Evolutionary conservation across 2,888 invertebrate species (phyloP).

Genomic region (Melitaea athalia): DNA sequence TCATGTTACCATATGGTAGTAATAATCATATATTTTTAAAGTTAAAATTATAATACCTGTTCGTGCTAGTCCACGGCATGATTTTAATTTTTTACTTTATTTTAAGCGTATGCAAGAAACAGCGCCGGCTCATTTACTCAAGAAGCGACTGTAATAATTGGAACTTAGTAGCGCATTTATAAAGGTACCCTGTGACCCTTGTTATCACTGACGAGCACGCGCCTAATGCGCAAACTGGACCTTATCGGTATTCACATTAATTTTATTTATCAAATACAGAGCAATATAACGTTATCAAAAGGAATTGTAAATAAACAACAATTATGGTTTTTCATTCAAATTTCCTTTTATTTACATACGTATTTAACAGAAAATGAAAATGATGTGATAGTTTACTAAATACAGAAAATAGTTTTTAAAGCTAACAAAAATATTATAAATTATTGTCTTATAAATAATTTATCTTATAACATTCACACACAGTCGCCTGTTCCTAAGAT

Average conservation of each 20-base stretch:
- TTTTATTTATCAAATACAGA: slow-evolving; percentile 38
- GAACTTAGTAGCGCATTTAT: slow-evolving; percentile 58
- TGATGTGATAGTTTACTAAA: neutral
- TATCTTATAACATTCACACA: too few species aligned
- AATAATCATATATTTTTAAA: neutral
- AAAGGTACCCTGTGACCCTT: slow-evolving; percentile 69
- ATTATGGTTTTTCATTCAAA: slow-evolving; percentile 13
- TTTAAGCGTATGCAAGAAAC: slow-evolving; percentile 72
- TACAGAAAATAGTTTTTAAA: too few species aligned
- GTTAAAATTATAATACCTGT: slow-evolving; percentile 59
- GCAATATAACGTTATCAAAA: slow-evolving; percentile 34
- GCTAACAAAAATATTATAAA: too few species aligned
- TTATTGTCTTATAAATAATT: too few species aligned
- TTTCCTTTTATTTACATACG: neutral
- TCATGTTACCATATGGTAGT: too few species aligned
- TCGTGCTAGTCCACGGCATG: slow-evolving; percentile 79
- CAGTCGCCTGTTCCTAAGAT: too few species aligned
- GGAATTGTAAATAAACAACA: slow-evolving; percentile 32
- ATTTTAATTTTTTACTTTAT: slow-evolving; percentile 65
- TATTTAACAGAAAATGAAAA: neutral
- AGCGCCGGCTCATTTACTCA: slow-evolving; percentile 64
- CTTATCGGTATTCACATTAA: slow-evolving; percentile 45
- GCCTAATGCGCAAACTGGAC: slow-evolving; percentile 55
- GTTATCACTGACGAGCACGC: slow-evolving; percentile 72
- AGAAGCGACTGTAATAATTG: slow-evolving; percentile 55